Percentiles rank a stretch among this genome's conserved stretches.
Evolutionary conservation across 1,140 invertebrate species (phyloP).

Genomic region (Bombus affinis): DNA sequence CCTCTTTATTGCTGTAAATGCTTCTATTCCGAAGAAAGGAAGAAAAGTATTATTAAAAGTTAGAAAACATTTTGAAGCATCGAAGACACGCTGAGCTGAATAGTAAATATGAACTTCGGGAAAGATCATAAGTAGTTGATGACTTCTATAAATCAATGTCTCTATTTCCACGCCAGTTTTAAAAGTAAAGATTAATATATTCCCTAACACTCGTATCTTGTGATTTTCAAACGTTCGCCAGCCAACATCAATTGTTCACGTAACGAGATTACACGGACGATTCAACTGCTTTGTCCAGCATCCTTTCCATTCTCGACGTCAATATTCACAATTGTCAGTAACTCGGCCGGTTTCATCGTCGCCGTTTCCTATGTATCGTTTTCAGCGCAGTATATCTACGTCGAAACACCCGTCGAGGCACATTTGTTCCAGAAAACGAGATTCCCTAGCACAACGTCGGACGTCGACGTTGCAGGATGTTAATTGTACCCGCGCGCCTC

Average conservation of each 20-base stretch:
- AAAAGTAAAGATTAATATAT: background rate
- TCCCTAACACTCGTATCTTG: background rate
- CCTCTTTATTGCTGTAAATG: too few species aligned
- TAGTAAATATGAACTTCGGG: too few species aligned
- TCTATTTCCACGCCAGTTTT: too few species aligned
- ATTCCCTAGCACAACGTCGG: background rate
- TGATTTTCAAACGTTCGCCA: background rate
- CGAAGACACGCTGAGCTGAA: too few species aligned
- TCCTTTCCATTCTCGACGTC: background rate
- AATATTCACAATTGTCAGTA: constrained; percentile 3
- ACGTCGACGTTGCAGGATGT: constrained; percentile 4
- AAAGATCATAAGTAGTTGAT: too few species aligned
- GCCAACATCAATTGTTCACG: background rate
- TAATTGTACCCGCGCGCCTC: constrained; percentile 19
- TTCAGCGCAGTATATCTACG: constrained; percentile 36
- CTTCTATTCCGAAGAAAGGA: too few species aligned
- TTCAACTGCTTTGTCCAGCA: background rate
- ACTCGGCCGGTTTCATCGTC: constrained; percentile 13
- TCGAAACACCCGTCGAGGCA: background rate
- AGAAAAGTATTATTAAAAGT: too few species aligned
- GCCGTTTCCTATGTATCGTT: constrained; percentile 15
- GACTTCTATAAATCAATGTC: too few species aligned
- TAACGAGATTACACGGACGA: background rate
- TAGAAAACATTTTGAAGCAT: too few species aligned
- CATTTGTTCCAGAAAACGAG: constrained; percentile 37